Evolutionary conservation across 2,888 invertebrate species (phyloP).

Genomic region (Nemoura dubitans): DNA sequence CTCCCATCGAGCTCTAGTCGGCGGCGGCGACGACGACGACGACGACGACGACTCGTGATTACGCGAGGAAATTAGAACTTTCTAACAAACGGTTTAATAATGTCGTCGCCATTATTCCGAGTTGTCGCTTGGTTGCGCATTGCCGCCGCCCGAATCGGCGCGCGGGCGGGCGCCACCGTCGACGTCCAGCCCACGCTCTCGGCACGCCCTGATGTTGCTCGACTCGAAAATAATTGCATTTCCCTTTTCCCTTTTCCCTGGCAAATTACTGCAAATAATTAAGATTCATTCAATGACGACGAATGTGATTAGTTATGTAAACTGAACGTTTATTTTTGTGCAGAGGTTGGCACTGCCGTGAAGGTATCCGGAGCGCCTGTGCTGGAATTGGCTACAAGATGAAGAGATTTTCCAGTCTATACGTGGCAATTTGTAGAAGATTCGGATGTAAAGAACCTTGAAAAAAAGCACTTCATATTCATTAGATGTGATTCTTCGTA

Average conservation of each 20-base stretch:
- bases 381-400: slow-evolving; percentile 45
- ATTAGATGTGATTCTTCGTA: background rate
- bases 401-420: slow-evolving; percentile 45
- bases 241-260: slow-evolving; percentile 49
- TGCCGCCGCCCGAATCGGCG: slow-evolving; percentile 37
- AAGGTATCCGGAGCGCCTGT: background rate
- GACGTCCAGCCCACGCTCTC: background rate
- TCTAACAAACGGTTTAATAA: slow-evolving; percentile 44
- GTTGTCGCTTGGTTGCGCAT: slow-evolving; percentile 46
- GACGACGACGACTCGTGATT: slow-evolving; percentile 46
- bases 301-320: slow-evolving; percentile 51
- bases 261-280: slow-evolving; percentile 51
- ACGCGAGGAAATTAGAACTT: slow-evolving; percentile 49
- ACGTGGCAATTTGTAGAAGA: background rate
- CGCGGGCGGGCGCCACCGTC: slow-evolving; percentile 25
- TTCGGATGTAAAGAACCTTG: background rate
- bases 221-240: slow-evolving; percentile 50
- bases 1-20: no score
- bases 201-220: slow-evolving; percentile 22
- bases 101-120: slow-evolving; percentile 40
- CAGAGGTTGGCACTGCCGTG: slow-evolving; percentile 15
- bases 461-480: background rate
- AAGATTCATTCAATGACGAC: slow-evolving; percentile 52
- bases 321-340: slow-evolving; percentile 49
- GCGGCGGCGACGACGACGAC: slow-evolving; percentile 1